phyloP scores from a whole-genome alignment of 2,888 invertebrate species.

The Tenthredo amoena region DNA sequence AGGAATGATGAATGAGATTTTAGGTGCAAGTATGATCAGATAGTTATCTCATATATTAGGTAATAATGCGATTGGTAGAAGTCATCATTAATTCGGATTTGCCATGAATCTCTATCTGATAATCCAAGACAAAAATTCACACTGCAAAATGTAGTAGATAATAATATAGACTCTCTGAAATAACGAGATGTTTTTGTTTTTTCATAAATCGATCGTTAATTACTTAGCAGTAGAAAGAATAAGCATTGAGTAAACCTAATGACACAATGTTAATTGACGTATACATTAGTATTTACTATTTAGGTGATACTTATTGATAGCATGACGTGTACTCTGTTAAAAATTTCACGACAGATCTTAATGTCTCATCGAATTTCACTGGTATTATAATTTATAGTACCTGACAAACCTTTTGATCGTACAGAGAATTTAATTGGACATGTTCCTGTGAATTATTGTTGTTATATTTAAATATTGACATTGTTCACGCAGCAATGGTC shows the following conservation, averaged over 20 bases:
- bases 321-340: neutral
- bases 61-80: neutral
- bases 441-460: slow-evolving; percentile 5
- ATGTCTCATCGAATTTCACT: neutral
- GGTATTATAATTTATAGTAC: neutral
- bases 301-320: neutral
- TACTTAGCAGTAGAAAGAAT: neutral
- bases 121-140: neutral
- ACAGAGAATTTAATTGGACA: neutral
- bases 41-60: neutral
- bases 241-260: neutral
- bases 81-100: neutral
- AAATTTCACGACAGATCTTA: neutral
- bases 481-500: neutral
- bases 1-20: neutral
- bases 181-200: neutral
- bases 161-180: neutral
- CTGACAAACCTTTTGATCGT: neutral
- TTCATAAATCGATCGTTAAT: neutral
- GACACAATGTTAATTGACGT: neutral
- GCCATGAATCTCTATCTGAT: neutral
- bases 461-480: slow-evolving; percentile 3
- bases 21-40: neutral
- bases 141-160: neutral
- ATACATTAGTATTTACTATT: neutral